phyloP scores from a whole-genome alignment of 2,113 vertebrate genomes.

The Ptilonorhynchus violaceus region DNA sequence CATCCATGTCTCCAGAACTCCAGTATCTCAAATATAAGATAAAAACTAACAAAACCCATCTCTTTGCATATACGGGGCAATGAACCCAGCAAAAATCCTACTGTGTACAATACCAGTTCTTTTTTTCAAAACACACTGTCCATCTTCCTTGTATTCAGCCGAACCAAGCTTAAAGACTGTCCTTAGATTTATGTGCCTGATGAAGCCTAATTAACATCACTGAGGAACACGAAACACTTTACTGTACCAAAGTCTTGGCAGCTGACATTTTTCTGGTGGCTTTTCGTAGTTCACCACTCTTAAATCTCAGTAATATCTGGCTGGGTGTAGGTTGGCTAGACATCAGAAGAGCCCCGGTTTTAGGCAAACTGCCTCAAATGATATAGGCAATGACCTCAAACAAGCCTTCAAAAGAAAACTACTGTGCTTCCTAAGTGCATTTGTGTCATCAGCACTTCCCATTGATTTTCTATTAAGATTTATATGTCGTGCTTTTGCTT shows the following conservation, averaged over 20 bases:
- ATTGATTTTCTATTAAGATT: neutral
- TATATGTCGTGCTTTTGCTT: neutral
- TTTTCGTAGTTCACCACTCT: neutral
- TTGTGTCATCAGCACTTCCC: neutral
- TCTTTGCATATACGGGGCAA: neutral
- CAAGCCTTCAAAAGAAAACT: neutral
- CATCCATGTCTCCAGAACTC: neutral
- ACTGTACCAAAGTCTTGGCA: neutral
- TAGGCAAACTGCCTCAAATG: neutral
- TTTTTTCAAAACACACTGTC: neutral
- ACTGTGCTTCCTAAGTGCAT: neutral
- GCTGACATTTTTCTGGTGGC: neutral
- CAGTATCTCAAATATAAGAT: neutral
- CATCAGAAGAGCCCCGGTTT: neutral
- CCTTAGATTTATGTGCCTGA: neutral
- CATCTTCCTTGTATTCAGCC: neutral
- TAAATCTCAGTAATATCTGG: neutral
- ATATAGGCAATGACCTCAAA: neutral
- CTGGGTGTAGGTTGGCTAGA: neutral
- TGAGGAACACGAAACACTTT: neutral
- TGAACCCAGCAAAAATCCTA: neutral
- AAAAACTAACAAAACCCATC: neutral
- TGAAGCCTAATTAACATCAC: neutral
- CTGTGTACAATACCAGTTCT: neutral
- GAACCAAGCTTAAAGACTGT: neutral